Conservation (phyloP, 1,140 invertebrate genomes). For the Hyphantria cunea region DNA sequence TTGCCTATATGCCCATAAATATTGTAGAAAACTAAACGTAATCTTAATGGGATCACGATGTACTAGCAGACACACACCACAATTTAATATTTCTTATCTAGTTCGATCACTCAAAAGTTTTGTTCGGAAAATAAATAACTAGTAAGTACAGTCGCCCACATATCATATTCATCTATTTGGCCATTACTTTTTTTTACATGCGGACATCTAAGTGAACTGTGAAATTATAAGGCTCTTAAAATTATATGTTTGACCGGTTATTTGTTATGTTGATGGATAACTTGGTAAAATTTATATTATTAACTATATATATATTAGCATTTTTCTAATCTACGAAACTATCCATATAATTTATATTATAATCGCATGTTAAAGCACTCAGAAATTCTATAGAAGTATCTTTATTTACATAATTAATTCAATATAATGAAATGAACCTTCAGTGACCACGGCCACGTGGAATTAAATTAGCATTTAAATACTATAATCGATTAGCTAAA, state of each 20-base stretch:
- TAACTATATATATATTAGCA: background rate
- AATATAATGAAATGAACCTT: background rate
- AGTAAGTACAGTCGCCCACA: slow-evolving; percentile 11
- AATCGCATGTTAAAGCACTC: background rate
- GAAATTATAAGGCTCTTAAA: slow-evolving; percentile 9
- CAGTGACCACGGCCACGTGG: background rate
- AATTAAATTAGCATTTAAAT: background rate
- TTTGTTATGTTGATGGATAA: slow-evolving; percentile 20
- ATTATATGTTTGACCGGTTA: slow-evolving; percentile 25
- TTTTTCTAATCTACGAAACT: no score
- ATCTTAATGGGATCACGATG: slow-evolving; percentile 24
- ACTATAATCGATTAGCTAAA: no score
- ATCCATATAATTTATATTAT: background rate
- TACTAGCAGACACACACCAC: background rate
- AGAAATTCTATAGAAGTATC: background rate
- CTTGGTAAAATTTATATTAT: no score
- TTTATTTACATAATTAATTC: background rate
- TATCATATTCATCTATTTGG: slow-evolving; percentile 1
- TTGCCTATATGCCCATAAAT: background rate
- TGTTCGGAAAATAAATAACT: slow-evolving; percentile 17
- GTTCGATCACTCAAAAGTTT: slow-evolving; percentile 16
- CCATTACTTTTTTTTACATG: slow-evolving; percentile 22
- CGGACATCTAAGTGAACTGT: slow-evolving; percentile 1
- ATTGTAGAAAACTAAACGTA: slow-evolving; percentile 1
- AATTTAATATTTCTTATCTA: slow-evolving; percentile 27